Evolutionary conservation across 2,888 invertebrate genomes (phyloP).

Genomic region (Apamea sordens): DNA sequence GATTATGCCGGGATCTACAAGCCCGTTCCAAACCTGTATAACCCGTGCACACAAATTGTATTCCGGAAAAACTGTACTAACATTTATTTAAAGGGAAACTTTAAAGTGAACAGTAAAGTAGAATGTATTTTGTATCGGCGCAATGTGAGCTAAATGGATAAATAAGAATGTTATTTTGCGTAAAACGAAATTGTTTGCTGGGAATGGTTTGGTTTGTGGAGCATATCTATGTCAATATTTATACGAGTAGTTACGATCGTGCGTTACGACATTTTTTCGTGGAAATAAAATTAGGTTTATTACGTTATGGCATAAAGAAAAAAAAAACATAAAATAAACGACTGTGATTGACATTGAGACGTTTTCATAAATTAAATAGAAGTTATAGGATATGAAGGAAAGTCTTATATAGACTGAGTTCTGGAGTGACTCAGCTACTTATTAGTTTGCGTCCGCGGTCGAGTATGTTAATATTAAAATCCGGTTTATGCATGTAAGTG

Average conservation of each 20-base stretch:
- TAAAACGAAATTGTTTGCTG: conserved; percentile 13
- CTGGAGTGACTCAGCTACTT: neutral
- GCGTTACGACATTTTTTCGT: conserved; percentile 27
- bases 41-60: conserved; percentile 31
- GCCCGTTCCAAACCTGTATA: conserved; percentile 18
- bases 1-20: conserved; percentile 24
- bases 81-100: conserved; percentile 47
- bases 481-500: conserved; percentile 37
- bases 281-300: conserved; percentile 16
- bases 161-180: conserved; percentile 37
- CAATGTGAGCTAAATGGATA: conserved; percentile 27
- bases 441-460: conserved; percentile 4
- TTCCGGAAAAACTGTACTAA: conserved; percentile 25
- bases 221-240: conserved; percentile 16
- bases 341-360: conserved; percentile 17
- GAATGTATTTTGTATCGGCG: conserved; percentile 31
- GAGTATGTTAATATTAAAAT: conserved; percentile 40
- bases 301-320: neutral
- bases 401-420: neutral
- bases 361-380: conserved; percentile 1
- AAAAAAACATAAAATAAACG: conserved; percentile 6
- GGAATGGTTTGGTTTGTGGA: conserved; percentile 11
- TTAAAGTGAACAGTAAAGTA: conserved; percentile 15
- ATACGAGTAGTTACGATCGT: neutral
- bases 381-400: neutral